Evolutionary conservation across 2,113 vertebrate genomes (phyloP).

Genomic region (Syngnathus floridae): DNA sequence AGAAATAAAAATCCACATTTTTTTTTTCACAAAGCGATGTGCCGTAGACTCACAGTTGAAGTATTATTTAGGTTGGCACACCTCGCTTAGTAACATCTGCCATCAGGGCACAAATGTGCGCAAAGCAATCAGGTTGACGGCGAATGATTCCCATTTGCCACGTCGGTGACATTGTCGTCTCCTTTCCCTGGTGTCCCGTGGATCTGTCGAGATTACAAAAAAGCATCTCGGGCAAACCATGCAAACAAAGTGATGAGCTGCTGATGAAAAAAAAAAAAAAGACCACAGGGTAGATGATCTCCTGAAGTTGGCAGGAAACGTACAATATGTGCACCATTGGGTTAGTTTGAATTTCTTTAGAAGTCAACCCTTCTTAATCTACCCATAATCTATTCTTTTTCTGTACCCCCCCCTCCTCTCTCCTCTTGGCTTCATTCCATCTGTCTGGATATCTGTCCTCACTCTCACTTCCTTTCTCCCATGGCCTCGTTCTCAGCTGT

Average conservation of each 20-base stretch:
- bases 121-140: neutral
- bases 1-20: neutral
- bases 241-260: constrained; percentile 2
- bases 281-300: neutral
- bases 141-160: neutral
- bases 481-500: constrained; percentile 22
- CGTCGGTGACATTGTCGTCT: neutral
- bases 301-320: no score
- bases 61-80: neutral
- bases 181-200: neutral
- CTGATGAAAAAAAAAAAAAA: neutral
- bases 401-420: neutral
- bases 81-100: neutral
- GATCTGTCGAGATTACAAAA: neutral
- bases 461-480: constrained; percentile 25
- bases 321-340: no score
- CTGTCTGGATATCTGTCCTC: constrained; percentile 37
- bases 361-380: constrained; percentile 56
- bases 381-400: constrained; percentile 47
- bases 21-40: neutral
- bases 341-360: constrained; percentile 30
- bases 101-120: neutral
- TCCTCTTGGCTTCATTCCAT: constrained; percentile 27
- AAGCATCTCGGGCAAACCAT: neutral
- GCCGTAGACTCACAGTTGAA: neutral